Conservation (phyloP, 2,797 vertebrate genomes). For the Manis javanica region DNA sequence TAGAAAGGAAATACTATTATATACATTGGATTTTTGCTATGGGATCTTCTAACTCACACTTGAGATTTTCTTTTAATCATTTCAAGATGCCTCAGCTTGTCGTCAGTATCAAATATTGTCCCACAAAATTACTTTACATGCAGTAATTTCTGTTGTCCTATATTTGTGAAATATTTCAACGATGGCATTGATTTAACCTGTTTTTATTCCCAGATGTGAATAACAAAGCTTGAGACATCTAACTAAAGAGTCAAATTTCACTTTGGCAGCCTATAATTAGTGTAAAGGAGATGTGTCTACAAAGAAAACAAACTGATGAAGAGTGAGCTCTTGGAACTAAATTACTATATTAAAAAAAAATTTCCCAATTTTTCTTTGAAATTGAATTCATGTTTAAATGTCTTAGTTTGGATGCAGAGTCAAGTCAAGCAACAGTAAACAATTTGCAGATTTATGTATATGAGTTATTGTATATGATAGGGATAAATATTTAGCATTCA, state of each 20-base stretch:
- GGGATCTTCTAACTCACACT: neutral
- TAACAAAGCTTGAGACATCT: neutral
- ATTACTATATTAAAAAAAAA: neutral
- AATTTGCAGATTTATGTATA: neutral
- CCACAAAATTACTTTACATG: neutral
- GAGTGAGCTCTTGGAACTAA: neutral
- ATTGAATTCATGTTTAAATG: neutral
- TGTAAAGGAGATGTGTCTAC: neutral
- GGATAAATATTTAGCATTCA: neutral
- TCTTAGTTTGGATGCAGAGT: neutral
- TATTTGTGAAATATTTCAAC: neutral
- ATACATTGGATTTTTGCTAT: neutral
- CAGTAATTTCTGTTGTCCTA: neutral
- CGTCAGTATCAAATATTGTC: neutral
- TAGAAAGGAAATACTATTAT: neutral
- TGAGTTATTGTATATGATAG: neutral
- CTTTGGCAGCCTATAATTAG: neutral
- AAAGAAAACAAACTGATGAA: neutral
- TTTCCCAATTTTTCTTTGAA: neutral
- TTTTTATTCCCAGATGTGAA: neutral
- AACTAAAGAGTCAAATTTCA: neutral
- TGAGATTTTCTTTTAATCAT: neutral
- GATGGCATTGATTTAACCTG: neutral
- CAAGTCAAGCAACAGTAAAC: neutral
- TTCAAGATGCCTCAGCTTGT: neutral